These are phyloP conservation scores for Chloromyia formosa DNA, from an alignment of 2,888 invertebrate genomes.

Conservation along the genomic window DNA sequence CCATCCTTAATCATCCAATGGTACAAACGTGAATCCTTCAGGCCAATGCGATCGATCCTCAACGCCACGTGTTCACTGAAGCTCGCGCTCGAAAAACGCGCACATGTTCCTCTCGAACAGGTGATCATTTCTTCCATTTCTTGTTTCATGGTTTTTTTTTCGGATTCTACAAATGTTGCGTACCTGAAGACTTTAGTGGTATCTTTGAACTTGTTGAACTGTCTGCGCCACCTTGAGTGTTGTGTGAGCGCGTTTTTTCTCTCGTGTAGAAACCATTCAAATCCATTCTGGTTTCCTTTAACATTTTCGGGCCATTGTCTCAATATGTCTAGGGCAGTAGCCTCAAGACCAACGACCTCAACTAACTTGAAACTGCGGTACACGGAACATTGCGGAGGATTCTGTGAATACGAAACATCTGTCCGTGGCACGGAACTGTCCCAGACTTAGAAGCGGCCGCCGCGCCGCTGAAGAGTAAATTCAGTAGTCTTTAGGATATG, in stretches of 20 bases:
- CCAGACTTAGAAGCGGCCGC: conserved; percentile 6
- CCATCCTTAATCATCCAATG: no score
- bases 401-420: conserved; percentile 3
- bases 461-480: neutral
- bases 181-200: no score
- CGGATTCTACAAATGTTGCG: no score
- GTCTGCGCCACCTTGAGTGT: no score
- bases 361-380: neutral
- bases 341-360: conserved; percentile 13
- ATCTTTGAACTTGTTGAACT: no score
- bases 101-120: no score
- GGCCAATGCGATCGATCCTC: no score
- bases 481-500: neutral
- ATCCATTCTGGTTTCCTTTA: neutral
- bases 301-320: neutral
- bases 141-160: no score
- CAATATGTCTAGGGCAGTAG: conserved; percentile 1
- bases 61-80: no score
- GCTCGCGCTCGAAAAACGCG: no score
- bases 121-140: no score
- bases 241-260: neutral
- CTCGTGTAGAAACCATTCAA: neutral
- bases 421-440: conserved; percentile 2
- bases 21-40: no score
- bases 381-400: neutral